Percentiles rank a stretch among this genome's conserved stretches.
Evolutionary conservation across 2,797 vertebrate genomes (phyloP).

Genomic region (Enteromius thamalakanensis): DNA sequence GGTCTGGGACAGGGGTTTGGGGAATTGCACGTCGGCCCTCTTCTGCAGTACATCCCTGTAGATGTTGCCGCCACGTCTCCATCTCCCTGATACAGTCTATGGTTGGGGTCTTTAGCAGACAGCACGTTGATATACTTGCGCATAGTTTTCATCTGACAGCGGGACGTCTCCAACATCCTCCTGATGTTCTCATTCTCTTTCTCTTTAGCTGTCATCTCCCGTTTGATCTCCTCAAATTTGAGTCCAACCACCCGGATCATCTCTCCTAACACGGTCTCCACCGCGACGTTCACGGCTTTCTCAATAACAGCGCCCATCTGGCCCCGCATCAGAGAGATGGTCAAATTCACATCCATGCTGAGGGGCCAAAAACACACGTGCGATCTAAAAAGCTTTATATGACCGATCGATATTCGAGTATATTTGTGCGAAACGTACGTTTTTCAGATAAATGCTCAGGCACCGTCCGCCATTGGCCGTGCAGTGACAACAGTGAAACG

Average conservation of each 20-base stretch:
- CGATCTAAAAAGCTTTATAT: background rate
- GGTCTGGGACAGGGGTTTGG: conserved; percentile 16
- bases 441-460: background rate
- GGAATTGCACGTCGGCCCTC: conserved; percentile 9
- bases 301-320: conserved; percentile 82
- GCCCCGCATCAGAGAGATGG: conserved; percentile 79
- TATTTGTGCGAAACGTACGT: background rate
- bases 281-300: conserved; percentile 78
- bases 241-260: conserved; percentile 81
- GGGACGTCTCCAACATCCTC: conserved; percentile 74
- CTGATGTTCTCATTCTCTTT: conserved; percentile 79
- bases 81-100: conserved; percentile 59
- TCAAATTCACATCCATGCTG: conserved; percentile 80
- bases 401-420: background rate
- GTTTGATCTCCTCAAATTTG: conserved; percentile 79
- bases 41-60: conserved; percentile 14
- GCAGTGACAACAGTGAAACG: conserved; percentile 11
- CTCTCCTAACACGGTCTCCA: conserved; percentile 81
- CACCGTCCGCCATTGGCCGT: background rate
- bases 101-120: conserved; percentile 71
- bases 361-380: background rate
- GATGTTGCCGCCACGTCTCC: background rate
- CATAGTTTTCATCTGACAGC: conserved; percentile 66
- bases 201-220: conserved; percentile 75
- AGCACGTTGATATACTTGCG: conserved; percentile 63